Conservation (phyloP, 1,140 invertebrate genomes). For the Drosophila simulans region DNA sequence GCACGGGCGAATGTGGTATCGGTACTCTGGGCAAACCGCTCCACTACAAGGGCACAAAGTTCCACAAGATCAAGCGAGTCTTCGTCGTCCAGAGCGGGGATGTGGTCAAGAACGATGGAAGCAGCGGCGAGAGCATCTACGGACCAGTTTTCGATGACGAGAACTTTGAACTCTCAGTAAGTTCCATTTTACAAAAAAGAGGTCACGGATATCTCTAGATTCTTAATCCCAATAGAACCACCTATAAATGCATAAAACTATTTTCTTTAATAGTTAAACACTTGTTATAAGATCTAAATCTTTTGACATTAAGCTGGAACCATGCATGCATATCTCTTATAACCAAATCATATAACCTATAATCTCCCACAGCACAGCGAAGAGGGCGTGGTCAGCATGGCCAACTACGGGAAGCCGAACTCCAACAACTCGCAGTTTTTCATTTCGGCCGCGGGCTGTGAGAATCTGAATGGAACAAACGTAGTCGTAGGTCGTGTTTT, state of each 20-base stretch:
- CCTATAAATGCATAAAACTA: too few species aligned
- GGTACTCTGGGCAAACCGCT: constrained; percentile 89
- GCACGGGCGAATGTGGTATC: constrained; percentile 93
- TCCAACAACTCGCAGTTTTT: constrained; percentile 98
- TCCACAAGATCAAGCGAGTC: constrained; percentile 90
- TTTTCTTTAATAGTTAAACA: too few species aligned
- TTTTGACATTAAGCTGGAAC: neutral
- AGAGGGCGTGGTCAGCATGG: constrained; percentile 93
- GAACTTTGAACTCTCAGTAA: constrained; percentile 90
- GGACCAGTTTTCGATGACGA: constrained; percentile 95
- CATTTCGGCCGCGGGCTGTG: constrained; percentile 93
- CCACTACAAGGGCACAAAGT: constrained; percentile 90
- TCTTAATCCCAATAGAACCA: too few species aligned
- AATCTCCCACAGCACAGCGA: constrained; percentile 85
- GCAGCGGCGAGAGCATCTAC: constrained; percentile 97
- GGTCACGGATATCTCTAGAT: neutral
- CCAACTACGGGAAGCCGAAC: constrained; percentile 92
- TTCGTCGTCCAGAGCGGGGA: constrained; percentile 95
- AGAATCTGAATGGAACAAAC: constrained; percentile 95
- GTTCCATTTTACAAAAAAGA: neutral
- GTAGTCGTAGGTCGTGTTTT: constrained; percentile 95
- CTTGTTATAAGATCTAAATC: neutral
- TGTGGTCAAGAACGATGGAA: constrained; percentile 90
- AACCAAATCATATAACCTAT: neutral
- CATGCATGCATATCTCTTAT: neutral